Evolutionary conservation across 2,797 vertebrate species (phyloP).

Genomic region (Sebastiscus tertius): DNA sequence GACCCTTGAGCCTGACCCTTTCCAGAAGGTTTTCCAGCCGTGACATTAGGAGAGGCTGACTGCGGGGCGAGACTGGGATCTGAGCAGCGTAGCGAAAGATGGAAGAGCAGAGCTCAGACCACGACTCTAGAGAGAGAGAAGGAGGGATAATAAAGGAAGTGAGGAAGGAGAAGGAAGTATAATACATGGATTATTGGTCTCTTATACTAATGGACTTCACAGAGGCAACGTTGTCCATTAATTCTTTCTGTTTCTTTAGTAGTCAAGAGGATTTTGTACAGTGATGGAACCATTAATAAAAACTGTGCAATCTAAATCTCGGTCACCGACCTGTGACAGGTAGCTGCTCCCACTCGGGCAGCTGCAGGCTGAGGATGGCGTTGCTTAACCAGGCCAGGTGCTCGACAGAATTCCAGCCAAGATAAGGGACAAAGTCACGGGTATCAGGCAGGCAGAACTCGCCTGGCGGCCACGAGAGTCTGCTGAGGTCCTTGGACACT

Average conservation of each 20-base stretch:
- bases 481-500: constrained; percentile 83
- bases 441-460: constrained; percentile 88
- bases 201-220: neutral
- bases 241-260: neutral
- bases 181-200: neutral
- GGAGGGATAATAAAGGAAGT: neutral
- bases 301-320: neutral
- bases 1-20: constrained; percentile 73
- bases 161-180: neutral
- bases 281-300: neutral
- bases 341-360: constrained; percentile 87
- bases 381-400: constrained; percentile 91
- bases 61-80: constrained; percentile 82
- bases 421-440: constrained; percentile 85
- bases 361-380: constrained; percentile 88
- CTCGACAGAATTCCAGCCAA: constrained; percentile 87
- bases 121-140: constrained; percentile 81
- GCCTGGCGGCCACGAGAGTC: constrained; percentile 90
- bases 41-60: constrained; percentile 89
- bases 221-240: too few relatives aligned
- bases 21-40: constrained; percentile 89
- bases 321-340: constrained; percentile 77
- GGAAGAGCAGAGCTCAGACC: constrained; percentile 86
- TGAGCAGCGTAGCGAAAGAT: constrained; percentile 86
- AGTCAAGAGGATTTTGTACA: neutral